A percentile compares a stretch with the other conserved stretches of the same genome.
phyloP scores from a whole-genome alignment of 2,888 invertebrate genomes.

The Chrysina gloriosa region DNA sequence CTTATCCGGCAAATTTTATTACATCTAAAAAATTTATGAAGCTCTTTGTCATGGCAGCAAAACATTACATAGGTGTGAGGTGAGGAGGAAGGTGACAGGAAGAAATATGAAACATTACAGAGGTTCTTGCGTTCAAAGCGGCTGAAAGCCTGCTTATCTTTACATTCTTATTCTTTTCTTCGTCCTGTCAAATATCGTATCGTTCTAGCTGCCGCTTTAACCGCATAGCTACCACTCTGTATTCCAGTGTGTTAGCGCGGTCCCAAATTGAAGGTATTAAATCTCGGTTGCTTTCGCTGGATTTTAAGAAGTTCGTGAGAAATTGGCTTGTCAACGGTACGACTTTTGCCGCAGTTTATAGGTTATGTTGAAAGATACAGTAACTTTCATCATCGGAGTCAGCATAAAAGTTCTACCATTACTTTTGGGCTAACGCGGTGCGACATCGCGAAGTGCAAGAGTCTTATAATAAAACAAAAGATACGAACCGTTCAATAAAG shows the following conservation, averaged over 20 bases:
- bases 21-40: constrained; percentile 6
- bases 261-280: constrained; percentile 57
- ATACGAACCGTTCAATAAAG: too few species aligned
- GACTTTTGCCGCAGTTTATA: constrained; percentile 43
- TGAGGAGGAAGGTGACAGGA: constrained; percentile 17
- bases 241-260: constrained; percentile 46
- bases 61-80: constrained; percentile 5
- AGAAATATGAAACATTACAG: constrained; percentile 52
- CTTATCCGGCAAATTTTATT: constrained; percentile 15
- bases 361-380: constrained; percentile 23
- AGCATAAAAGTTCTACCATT: constrained; percentile 17
- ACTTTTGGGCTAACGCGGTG: constrained; percentile 5
- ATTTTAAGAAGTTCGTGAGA: constrained; percentile 55
- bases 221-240: constrained; percentile 40
- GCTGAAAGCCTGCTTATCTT: constrained; percentile 52
- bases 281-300: constrained; percentile 52
- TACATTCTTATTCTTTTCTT: constrained; percentile 44
- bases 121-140: constrained; percentile 26
- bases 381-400: constrained; percentile 11
- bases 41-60: not conserved
- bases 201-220: constrained; percentile 8
- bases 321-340: constrained; percentile 55
- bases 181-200: constrained; percentile 32
- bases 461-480: too few species aligned
- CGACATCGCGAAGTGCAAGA: too few species aligned